Percentiles rank a stretch among this genome's conserved stretches.
These are phyloP conservation scores for Hippoglossus stenolepis DNA, from an alignment of 2,113 vertebrate species.

Conservation along the genomic window DNA sequence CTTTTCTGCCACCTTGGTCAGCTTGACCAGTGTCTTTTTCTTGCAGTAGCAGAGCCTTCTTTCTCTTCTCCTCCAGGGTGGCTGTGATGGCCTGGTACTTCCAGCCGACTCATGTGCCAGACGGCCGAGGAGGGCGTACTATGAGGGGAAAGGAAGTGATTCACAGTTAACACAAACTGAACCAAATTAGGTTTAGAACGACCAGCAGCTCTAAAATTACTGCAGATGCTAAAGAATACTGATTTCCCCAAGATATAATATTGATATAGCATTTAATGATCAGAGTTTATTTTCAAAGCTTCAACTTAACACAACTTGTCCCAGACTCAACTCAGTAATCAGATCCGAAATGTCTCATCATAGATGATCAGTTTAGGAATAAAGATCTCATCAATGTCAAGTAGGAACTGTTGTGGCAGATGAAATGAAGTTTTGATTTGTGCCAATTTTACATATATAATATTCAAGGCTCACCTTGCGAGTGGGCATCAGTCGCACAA, in stretches of 20 bases:
- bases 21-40: constrained; percentile 86
- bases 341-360: constrained; percentile 81
- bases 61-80: constrained; percentile 91
- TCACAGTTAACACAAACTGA: background rate
- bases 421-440: background rate
- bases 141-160: background rate
- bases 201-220: background rate
- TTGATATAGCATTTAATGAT: background rate
- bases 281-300: background rate
- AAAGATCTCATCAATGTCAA: constrained; percentile 76
- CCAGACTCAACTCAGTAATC: constrained; percentile 78
- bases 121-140: constrained; percentile 92
- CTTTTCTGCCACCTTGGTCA: constrained; percentile 87
- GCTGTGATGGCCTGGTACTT: constrained; percentile 94
- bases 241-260: too few relatives aligned
- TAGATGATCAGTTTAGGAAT: constrained; percentile 75
- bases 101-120: constrained; percentile 95
- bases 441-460: too few relatives aligned
- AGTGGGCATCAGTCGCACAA: constrained; percentile 92
- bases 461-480: constrained; percentile 84
- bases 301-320: background rate
- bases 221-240: too few relatives aligned
- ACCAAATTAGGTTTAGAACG: background rate
- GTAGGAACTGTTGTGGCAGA: background rate
- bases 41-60: constrained; percentile 87